Conservation (phyloP, 2,888 invertebrate genomes). For the Limnephilus lunatus region DNA sequence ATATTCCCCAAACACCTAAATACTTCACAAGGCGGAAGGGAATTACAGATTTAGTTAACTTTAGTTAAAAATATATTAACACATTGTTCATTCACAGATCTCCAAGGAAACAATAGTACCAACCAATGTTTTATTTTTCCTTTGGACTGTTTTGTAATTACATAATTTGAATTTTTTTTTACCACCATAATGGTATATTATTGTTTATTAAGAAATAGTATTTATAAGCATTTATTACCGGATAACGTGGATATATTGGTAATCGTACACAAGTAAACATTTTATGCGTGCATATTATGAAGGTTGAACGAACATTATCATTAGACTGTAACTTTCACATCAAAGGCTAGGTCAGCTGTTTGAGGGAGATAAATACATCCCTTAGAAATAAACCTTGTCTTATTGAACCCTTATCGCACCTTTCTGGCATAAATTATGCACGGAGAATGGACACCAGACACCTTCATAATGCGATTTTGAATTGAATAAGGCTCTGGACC, state of each 20-base stretch:
- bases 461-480: neutral
- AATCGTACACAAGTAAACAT: neutral
- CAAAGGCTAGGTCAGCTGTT: neutral
- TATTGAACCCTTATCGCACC: neutral
- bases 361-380: neutral
- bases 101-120: too few species aligned
- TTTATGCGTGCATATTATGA: neutral
- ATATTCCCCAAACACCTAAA: too few species aligned
- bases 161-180: too few species aligned
- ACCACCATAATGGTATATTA: too few species aligned
- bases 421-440: neutral
- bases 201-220: too few species aligned
- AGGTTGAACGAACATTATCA: neutral
- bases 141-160: too few species aligned
- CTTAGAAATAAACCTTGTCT: constrained; percentile 2
- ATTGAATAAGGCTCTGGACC: neutral
- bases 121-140: too few species aligned
- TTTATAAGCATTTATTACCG: too few species aligned
- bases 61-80: too few species aligned
- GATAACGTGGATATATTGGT: neutral
- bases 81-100: too few species aligned
- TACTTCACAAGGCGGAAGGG: too few species aligned
- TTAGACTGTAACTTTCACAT: neutral
- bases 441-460: neutral
- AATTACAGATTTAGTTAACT: too few species aligned